These are phyloP conservation scores for Linyphia triangularis DNA, from an alignment of 2,888 invertebrate species.

Conservation along the genomic window DNA sequence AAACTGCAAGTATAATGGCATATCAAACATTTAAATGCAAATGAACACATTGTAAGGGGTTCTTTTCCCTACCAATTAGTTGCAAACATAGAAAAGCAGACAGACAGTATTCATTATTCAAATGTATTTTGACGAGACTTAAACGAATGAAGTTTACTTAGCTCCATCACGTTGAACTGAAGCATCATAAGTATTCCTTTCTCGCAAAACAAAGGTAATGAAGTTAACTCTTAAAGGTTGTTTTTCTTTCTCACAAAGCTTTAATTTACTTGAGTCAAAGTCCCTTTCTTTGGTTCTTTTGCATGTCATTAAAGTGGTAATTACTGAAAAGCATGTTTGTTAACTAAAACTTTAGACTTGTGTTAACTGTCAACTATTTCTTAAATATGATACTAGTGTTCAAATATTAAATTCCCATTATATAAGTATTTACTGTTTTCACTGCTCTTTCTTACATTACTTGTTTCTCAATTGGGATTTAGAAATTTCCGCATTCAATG, in stretches of 20 bases:
- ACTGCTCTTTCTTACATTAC: no score
- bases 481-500: no score
- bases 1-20: not conserved
- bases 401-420: no score
- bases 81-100: not conserved
- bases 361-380: no score
- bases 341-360: no score
- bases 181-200: constrained; percentile 7
- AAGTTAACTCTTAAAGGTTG: constrained; percentile 15
- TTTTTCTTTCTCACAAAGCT: constrained; percentile 21
- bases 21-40: not conserved
- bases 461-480: no score
- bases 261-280: constrained; percentile 18
- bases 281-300: not conserved
- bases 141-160: not conserved
- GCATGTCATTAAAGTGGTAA: not conserved
- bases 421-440: no score
- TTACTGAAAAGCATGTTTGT: not conserved
- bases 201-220: constrained; percentile 16
- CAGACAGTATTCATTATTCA: not conserved
- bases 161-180: not conserved
- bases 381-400: no score
- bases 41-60: not conserved
- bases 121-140: not conserved
- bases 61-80: not conserved